Evolutionary conservation across 2,113 vertebrate species (phyloP).

Genomic region (Poecile atricapillus): DNA sequence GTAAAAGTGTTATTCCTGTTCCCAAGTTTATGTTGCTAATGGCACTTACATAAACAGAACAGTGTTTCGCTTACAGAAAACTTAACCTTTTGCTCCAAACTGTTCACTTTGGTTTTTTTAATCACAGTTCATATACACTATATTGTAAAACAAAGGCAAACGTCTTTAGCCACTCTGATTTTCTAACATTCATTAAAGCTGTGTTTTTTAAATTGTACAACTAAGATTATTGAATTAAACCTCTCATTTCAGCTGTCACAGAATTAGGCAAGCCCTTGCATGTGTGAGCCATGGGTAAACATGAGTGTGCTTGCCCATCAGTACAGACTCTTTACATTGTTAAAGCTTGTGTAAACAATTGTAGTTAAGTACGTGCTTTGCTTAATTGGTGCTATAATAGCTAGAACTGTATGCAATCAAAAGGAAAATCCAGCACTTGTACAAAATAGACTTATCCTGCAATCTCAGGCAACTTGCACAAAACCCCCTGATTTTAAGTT

Average conservation of each 20-base stretch:
- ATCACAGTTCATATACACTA: neutral
- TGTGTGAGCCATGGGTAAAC: neutral
- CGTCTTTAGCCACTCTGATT: neutral
- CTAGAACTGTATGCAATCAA: neutral
- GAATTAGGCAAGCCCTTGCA: neutral
- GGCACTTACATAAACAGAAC: constrained; percentile 41
- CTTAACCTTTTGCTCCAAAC: constrained; percentile 51
- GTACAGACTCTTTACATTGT: neutral
- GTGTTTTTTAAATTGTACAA: neutral
- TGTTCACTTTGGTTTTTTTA: constrained; percentile 16
- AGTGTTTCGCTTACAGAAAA: constrained; percentile 15
- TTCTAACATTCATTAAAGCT: neutral
- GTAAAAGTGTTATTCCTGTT: constrained; percentile 44
- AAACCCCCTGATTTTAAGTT: neutral
- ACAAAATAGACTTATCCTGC: neutral
- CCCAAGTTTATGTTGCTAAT: constrained; percentile 37
- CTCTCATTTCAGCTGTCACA: neutral
- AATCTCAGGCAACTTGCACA: neutral
- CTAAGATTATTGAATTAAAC: neutral
- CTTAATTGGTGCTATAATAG: neutral
- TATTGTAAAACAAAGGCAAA: constrained; percentile 1
- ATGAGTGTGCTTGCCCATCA: neutral
- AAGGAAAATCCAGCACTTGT: neutral
- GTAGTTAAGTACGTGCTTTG: neutral
- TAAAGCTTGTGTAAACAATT: neutral